Evolutionary conservation across 2,888 invertebrate genomes (phyloP).

Genomic region (Acutogordius australiensis): DNA sequence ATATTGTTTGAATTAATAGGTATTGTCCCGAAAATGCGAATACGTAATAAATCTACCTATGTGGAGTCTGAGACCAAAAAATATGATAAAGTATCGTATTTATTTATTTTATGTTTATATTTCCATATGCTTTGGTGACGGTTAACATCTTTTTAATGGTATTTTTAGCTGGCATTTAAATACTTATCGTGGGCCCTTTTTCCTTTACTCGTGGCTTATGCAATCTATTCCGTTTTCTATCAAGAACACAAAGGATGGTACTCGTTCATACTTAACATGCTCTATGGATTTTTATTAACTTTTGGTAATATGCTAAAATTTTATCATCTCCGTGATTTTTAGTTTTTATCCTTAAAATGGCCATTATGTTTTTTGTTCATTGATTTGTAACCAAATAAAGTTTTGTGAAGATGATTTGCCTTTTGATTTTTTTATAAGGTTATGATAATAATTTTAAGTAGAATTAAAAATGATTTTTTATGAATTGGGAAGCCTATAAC

Average conservation of each 20-base stretch:
- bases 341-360: too few species aligned
- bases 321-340: too few species aligned
- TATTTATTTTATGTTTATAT: constrained; percentile 10
- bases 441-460: too few species aligned
- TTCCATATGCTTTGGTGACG: constrained; percentile 36
- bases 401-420: too few species aligned
- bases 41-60: constrained; percentile 40
- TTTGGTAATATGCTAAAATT: too few species aligned
- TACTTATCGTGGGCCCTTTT: constrained; percentile 85
- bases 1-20: too few species aligned
- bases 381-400: too few species aligned
- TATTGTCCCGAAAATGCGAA: too few species aligned
- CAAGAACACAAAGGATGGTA: constrained; percentile 97
- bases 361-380: too few species aligned
- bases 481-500: too few species aligned
- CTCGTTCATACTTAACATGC: constrained; percentile 73
- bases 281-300: constrained; percentile 82
- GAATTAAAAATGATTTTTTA: too few species aligned
- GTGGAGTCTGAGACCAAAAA: constrained; percentile 64
- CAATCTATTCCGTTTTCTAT: constrained; percentile 69
- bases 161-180: constrained; percentile 46
- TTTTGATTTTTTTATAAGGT: too few species aligned
- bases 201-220: constrained; percentile 68
- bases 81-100: constrained; percentile 38
- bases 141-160: constrained; percentile 74